Base-by-base conservation (phyloP, 2,888 invertebrate species). In the Sphaerophoria taeniata region DNA sequence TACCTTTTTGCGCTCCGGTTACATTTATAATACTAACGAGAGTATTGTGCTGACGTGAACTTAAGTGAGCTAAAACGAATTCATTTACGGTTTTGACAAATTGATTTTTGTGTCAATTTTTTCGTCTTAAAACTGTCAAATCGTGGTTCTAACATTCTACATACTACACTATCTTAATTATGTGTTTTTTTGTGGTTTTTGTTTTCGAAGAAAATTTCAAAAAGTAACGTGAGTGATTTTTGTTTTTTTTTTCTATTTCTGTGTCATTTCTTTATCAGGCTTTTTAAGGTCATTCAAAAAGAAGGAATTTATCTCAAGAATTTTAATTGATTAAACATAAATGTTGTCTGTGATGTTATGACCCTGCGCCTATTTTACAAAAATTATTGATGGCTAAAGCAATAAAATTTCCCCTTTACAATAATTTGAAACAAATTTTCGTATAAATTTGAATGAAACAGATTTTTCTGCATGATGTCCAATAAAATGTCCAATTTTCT, bases 311-410 rank as follows among this genome's bases (percentile, higher is more conserved):
- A 7, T 9, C 9, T 39, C 39, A 39, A 39, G 3, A 39, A 39
- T 39, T 39, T 39, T 39, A 39, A 39, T 39, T 39, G 6, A 39
- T 7, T 39, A 36, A 36, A 36, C 36, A 39, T 7, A 39, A 39
- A 39, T 7, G 6, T 39, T 39, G 39, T 39, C 6, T 39, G 6
- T 39, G 39, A 39, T 39, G 0, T 39, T 39, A 7, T 39, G 11
- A 87, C 91, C 91, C 88, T 92, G 91, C 89, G 3, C 11, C 12
- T 43, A 43, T 7, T 43, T 9, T 43, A 43, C 43, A 9, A 43
- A 9, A 6, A 43, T 11, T 9, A 43, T 43, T 43, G 43, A 3
- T 9, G 4, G 6, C 6, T 43, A 43, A 7, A 39, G 9, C 2
- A 39, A 39, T 39, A 39, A 39, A 39, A 9, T 39, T 39, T 39